Percentiles rank a stretch among this genome's conserved stretches.
phyloP scores from a whole-genome alignment of 2,797 vertebrate genomes.

The Gymnocypris eckloni region DNA sequence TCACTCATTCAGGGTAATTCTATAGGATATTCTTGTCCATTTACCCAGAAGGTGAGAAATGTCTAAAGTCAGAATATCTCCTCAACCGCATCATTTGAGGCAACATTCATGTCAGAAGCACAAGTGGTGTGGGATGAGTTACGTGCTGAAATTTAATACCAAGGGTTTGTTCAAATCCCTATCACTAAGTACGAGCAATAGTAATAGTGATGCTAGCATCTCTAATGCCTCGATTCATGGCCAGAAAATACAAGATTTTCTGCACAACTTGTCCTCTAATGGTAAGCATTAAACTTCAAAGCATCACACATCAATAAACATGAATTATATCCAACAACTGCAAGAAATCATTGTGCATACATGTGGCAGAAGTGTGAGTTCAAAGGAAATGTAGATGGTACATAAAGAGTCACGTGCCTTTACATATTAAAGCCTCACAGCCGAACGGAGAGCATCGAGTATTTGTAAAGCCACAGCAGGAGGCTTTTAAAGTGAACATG shows the following conservation, averaged over 20 bases:
- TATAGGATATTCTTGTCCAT: not conserved
- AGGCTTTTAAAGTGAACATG: conserved; percentile 46
- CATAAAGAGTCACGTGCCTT: conserved; percentile 8
- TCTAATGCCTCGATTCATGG: not conserved
- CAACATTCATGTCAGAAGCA: not conserved
- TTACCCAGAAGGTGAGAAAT: not conserved
- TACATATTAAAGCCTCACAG: conserved; percentile 27
- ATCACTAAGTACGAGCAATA: conserved; percentile 8
- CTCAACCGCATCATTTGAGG: not conserved
- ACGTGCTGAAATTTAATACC: not conserved
- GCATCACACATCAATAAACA: conserved; percentile 16
- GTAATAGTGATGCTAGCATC: not conserved
- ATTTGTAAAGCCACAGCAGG: conserved; percentile 45
- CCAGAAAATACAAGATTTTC: not conserved
- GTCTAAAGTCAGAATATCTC: not conserved
- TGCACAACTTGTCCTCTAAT: conserved; percentile 13
- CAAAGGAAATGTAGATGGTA: conserved; percentile 2
- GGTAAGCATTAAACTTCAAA: conserved; percentile 18
- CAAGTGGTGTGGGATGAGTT: not conserved
- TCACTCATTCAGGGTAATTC: not conserved
- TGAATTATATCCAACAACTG: not conserved
- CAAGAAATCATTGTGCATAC: conserved; percentile 21
- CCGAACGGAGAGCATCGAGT: conserved; percentile 8
- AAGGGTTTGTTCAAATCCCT: conserved; percentile 12
- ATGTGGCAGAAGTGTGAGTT: conserved; percentile 21